Base-by-base conservation (phyloP, 2,888 invertebrate genomes). In the Odontocolon sp. region DNA sequence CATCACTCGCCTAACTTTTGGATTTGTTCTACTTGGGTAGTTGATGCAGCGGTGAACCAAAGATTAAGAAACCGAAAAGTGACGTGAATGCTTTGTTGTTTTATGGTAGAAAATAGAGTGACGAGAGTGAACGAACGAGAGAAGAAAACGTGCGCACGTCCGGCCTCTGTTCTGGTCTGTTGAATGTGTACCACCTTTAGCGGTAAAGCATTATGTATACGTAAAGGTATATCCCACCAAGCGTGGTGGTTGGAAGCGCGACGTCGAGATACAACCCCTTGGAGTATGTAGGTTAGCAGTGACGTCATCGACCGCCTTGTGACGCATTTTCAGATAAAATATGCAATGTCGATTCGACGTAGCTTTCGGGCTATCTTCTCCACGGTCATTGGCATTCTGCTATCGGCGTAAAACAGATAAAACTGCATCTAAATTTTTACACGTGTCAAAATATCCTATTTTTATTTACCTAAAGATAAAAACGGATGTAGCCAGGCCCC, bases 211-310 rank as follows among this genome's bases (percentile, higher is more conserved):
- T 59, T 59, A 59, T 73, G 56, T 66, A 31, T 36, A 66, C 63
- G 45, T 63, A 72, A 64, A 36, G 66, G 54, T 63, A 57, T n/a
- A n/a, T n/a, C n/a, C n/a, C 50, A 54, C 57, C 61, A 28, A 9
- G 16, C 8, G 23, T 16, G 45, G 28, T 16, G 42, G 63, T 54
- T 16, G 54, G 40, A 57, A 50, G 78, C 66, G 61, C 74, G 73
- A 72, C 71, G 73, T 71, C 77, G 77, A 54, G 77, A 67, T 77
- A 69, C 79, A 77, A 71, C 69, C 74, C 80, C 75, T 83, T 80
- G 79, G 80, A 80, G 75, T 82, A 87, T 87, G 86, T 87, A 87
- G 87, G 87, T 87, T 87, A 87, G 77, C 81, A 61, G 80, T 87
- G 86, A 87, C 87, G 87, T 87, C 87, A 87, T 80, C 54, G 67